Evolutionary conservation across 2,113 vertebrate species (phyloP).

Genomic region (Silurus meridionalis): DNA sequence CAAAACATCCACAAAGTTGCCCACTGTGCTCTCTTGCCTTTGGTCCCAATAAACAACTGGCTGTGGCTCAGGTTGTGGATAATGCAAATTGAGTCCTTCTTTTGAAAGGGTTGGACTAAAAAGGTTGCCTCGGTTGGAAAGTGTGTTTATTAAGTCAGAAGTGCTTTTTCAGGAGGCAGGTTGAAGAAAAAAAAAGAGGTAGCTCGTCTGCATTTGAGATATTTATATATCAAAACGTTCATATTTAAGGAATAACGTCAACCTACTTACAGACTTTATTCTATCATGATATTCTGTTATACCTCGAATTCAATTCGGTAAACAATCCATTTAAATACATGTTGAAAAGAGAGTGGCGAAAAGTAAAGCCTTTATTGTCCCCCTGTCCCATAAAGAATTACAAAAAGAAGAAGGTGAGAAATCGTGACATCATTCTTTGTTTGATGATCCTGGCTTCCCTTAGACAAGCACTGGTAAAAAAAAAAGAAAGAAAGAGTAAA

Average conservation of each 20-base stretch:
- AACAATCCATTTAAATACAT: constrained; percentile 29
- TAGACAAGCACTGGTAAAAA: constrained; percentile 18
- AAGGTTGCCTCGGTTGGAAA: background rate
- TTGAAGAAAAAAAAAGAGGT: background rate
- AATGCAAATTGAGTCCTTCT: constrained; percentile 2
- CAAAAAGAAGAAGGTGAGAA: constrained; percentile 51
- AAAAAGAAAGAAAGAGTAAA: background rate
- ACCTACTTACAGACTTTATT: background rate
- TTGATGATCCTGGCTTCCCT: constrained; percentile 36
- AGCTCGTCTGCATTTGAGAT: background rate
- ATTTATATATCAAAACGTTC: background rate
- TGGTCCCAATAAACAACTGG: constrained; percentile 32
- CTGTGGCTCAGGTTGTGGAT: background rate
- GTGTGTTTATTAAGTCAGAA: constrained; percentile 2
- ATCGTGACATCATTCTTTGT: constrained; percentile 39
- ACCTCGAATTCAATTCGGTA: constrained; percentile 35
- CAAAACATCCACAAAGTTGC: constrained; percentile 87
- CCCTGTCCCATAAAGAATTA: constrained; percentile 38
- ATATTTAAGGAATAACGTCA: constrained; percentile 28
- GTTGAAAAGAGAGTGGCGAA: constrained; percentile 5
- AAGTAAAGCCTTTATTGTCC: constrained; percentile 31
- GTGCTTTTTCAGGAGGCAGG: background rate
- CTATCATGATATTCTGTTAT: background rate
- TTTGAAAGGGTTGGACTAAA: constrained; percentile 7
- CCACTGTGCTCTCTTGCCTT: constrained; percentile 82